A percentile compares a stretch with the other conserved stretches of the same genome.
These are phyloP conservation scores for Piaya cayana DNA, from an alignment of 2,113 vertebrate species.

Conservation along the genomic window DNA sequence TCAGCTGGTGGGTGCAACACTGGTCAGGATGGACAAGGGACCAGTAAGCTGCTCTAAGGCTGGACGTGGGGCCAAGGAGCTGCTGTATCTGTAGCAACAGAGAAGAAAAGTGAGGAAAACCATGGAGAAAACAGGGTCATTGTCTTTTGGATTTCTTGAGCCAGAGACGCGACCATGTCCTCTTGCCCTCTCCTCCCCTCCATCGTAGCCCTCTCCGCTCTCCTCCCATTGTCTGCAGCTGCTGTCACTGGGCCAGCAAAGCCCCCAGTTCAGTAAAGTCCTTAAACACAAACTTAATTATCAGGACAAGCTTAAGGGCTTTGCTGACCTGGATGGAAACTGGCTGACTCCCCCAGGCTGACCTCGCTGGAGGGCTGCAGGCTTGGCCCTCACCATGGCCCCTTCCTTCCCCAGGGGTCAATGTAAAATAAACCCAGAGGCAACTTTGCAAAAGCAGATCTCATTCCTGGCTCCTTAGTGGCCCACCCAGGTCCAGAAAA, in stretches of 20 bases:
- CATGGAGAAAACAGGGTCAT: background rate
- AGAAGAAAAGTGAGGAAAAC: background rate
- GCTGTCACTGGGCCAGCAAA: background rate
- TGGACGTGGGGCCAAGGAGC: accelerated
- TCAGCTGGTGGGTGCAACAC: background rate
- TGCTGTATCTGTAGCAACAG: accelerated
- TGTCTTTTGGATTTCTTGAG: background rate
- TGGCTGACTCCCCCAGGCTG: accelerated
- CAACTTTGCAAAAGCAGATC: background rate
- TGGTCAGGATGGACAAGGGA: background rate
- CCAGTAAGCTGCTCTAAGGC: too few relatives aligned
- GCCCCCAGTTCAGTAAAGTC: background rate
- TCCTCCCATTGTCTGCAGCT: background rate
- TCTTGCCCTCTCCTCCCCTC: accelerated
- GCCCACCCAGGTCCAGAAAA: background rate
- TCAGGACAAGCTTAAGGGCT: background rate
- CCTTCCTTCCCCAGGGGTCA: background rate
- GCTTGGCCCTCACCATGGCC: accelerated
- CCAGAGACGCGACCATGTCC: accelerated
- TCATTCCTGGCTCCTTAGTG: background rate
- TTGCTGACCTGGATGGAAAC: background rate
- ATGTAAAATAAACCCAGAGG: slow-evolving; percentile 4
- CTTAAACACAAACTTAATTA: background rate
- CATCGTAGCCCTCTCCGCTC: accelerated
- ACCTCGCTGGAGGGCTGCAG: accelerated